Evolutionary conservation across 2,888 invertebrate species (phyloP), one percentile per base, ranked within the genome.

Genomic region (Aspidapion aeneum): DNA sequence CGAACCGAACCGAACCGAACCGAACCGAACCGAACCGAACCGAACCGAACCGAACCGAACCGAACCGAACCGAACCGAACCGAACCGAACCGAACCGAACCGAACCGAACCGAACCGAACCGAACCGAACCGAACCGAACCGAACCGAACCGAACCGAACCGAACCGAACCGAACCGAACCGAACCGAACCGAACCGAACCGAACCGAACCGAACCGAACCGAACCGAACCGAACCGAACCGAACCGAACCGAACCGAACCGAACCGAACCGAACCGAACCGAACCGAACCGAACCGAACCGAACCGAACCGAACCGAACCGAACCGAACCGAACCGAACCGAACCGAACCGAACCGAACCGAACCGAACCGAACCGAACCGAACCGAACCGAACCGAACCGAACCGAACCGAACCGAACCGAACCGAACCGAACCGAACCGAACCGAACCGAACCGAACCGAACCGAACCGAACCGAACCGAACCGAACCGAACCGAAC

Each of bases 91-190:
- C n/a, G n/a, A n/a, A n/a, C n/a, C n/a, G n/a, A n/a, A 73, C 55
- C 72, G 77, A 63, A 70, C 74, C 1, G 75, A 76, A 64, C 54
- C 54, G 16, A 54, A 54, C 62, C 65, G 62, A 21, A 58, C 68
- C 49, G 9, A 48, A 48, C 49, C 49, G 9, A 48, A 48, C 49
- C 49, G 9, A 48, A 48, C 49, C 49, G 9, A 48, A 48, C 49
- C 49, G 9, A 48, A 48, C 49, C 49, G 9, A 48, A 48, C n/a
- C 49, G 9, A 48, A 48, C 49, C 49, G 9, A 48, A 48, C 49
- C 49, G 9, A 48, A 48, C 49, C 49, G 9, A 48, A 48, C 49
- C 49, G 9, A 48, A 48, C 49, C 49, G 9, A 48, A 48, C 49
- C 49, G 9, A 48, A 48, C 49, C 49, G 9, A 48, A 48, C 49